Conservation (phyloP, 2,888 invertebrate species). For the Bursaphelenchus okinawaensis region DNA sequence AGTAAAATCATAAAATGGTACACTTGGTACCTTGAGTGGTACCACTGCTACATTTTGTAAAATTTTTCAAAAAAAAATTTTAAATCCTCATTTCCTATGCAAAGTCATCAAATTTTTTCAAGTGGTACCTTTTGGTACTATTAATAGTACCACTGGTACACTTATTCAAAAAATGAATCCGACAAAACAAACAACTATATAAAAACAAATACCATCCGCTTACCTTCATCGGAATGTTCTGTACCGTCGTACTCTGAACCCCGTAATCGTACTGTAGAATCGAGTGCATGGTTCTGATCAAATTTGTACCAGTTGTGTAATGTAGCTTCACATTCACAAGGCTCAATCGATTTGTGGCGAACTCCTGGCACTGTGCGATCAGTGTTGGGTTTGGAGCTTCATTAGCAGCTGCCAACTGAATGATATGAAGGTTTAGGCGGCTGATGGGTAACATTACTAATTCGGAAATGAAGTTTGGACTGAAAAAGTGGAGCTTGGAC, state of each 20-base stretch:
- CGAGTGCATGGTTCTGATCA: constrained; percentile 26
- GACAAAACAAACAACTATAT: too few species aligned
- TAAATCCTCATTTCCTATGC: too few species aligned
- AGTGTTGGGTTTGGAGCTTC: neutral
- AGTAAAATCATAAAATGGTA: too few species aligned
- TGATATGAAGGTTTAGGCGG: neutral
- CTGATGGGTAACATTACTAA: neutral
- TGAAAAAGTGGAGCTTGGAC: neutral
- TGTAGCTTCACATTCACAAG: neutral
- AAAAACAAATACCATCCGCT: neutral
- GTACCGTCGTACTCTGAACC: constrained; percentile 89
- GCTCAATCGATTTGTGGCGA: neutral
- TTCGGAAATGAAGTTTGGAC: neutral
- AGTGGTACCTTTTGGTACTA: too few species aligned
- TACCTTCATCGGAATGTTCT: constrained; percentile 94
- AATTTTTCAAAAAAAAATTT: too few species aligned
- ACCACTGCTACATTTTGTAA: too few species aligned
- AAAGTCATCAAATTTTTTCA: too few species aligned
- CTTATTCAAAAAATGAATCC: too few species aligned
- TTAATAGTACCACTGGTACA: too few species aligned
- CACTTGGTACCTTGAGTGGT: too few species aligned
- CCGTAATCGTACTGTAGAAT: constrained; percentile 71
- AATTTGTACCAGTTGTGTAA: neutral
- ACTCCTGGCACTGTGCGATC: neutral
- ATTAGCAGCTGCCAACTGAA: neutral